Percentiles rank a stretch among this genome's conserved stretches.
Evolutionary conservation across 2,888 invertebrate genomes (phyloP).

Genomic region (Colostygia pectinataria): DNA sequence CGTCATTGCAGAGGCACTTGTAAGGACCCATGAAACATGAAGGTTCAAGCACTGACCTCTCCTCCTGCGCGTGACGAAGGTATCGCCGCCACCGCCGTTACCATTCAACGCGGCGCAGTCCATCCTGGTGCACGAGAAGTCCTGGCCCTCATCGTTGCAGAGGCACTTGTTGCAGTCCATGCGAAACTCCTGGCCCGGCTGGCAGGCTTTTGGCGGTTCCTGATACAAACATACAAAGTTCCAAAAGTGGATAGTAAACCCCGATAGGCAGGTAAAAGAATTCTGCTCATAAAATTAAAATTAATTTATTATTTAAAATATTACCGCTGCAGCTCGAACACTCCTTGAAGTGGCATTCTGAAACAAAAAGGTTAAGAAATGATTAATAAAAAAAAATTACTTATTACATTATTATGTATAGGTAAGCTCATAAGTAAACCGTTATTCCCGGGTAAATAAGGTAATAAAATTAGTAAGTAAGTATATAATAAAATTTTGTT

Average conservation of each 20-base stretch:
- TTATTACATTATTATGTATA: too few species aligned
- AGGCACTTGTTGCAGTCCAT: slow-evolving; percentile 78
- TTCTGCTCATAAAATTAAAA: not conserved
- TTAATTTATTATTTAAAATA: not conserved
- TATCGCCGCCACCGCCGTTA: slow-evolving; percentile 47
- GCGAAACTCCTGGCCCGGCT: slow-evolving; percentile 70
- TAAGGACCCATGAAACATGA: too few species aligned
- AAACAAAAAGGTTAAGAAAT: slow-evolving; percentile 40
- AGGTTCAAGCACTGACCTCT: slow-evolving; percentile 66
- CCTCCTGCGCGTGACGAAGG: slow-evolving; percentile 42
- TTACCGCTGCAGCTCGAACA: slow-evolving; percentile 55
- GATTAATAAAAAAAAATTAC: too few species aligned
- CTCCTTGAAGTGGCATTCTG: slow-evolving; percentile 56
- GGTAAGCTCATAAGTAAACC: too few species aligned
- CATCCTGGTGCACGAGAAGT: slow-evolving; percentile 74
- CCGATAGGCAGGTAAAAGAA: too few species aligned
- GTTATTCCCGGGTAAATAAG: too few species aligned
- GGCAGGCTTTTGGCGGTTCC: slow-evolving; percentile 66
- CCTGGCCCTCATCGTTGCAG: slow-evolving; percentile 67
- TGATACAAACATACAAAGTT: slow-evolving; percentile 47
- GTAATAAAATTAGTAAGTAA: too few species aligned
- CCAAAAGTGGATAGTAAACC: too few species aligned
- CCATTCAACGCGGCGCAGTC: slow-evolving; percentile 64
- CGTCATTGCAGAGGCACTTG: too few species aligned
- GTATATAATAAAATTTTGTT: too few species aligned